These are phyloP conservation scores for Coreoperca whiteheadi DNA, from an alignment of 2,113 vertebrate genomes.

Conservation along the genomic window DNA sequence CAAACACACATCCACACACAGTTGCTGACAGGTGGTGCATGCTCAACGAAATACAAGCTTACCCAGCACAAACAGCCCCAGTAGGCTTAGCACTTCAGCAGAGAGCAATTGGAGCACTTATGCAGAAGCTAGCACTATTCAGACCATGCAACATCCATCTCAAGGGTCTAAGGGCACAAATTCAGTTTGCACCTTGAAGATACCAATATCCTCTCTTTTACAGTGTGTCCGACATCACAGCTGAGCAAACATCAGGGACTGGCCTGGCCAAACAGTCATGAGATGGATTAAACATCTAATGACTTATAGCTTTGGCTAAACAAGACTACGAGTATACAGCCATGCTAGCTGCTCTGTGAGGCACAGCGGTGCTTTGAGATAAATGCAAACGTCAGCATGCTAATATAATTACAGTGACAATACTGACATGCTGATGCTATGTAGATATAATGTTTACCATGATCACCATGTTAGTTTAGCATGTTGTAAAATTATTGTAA, in stretches of 20 bases:
- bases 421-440: neutral
- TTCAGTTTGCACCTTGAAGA: slow-evolving; percentile 70
- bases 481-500: neutral
- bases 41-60: slow-evolving; percentile 75
- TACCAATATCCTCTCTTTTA: slow-evolving; percentile 46
- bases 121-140: slow-evolving; percentile 69
- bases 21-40: slow-evolving; percentile 75
- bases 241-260: slow-evolving; percentile 54
- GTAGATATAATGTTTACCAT: neutral
- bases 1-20: slow-evolving; percentile 41
- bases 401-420: neutral
- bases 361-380: neutral
- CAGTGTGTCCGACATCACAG: slow-evolving; percentile 34
- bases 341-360: neutral
- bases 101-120: slow-evolving; percentile 63
- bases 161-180: slow-evolving; percentile 68
- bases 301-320: slow-evolving; percentile 34
- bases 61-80: slow-evolving; percentile 68
- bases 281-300: slow-evolving; percentile 63
- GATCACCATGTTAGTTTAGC: neutral
- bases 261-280: slow-evolving; percentile 39
- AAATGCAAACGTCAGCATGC: neutral
- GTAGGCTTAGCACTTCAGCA: slow-evolving; percentile 76
- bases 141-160: slow-evolving; percentile 63
- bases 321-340: neutral